Evolutionary conservation across 1,140 invertebrate genomes (phyloP), one percentile per base, ranked within the genome.

Genomic region (Drosophila santomea): DNA sequence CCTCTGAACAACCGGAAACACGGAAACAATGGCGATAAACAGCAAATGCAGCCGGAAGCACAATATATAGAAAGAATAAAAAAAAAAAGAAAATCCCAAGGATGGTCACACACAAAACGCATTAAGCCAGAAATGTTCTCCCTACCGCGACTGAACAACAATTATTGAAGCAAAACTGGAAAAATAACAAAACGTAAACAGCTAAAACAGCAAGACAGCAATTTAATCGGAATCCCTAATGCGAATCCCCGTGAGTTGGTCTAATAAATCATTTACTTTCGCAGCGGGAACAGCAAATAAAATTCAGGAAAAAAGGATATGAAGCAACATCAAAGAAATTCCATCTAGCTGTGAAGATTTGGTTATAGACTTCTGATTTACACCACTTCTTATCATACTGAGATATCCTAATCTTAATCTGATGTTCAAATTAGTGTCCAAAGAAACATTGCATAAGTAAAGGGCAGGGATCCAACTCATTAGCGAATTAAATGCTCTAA

Each of bases 1-100:
- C 6, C 32, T 10, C 3, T 3, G 7, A 10, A 32, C 32, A 43
- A 32, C 50, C 60, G 69, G 54, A 75, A 74, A 50, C 64, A 59
- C 47, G 48, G 20, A 32, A 56, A 58, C 63, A 69, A 76, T 56
- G 50, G 63, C 74, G 50, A 77, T 77, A 77, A 77, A 76, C 63
- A 69, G 52, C 55, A 39, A 76, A 60, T 59, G 72, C 73, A 75
- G 56, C 55, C 72, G 61, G 74, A 76, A 76, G 62, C 50, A 20
- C 38, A 48, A 59, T 44, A 75, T 57, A 67, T 17, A 25, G 23
- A 52, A 67, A 66, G 55, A 39, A 17, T 17, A 35, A 59, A 75
- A 66, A 59, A 59, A 52, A 60, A 58, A 67, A 25, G 39, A 55
- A 75, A 74, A 66, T 54, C 64, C 44, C 60, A 50, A 28, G 28